Evolutionary conservation across 1,140 invertebrate genomes (phyloP), one percentile per base, ranked within the genome.

Genomic region (Calliopsis andreniformis): DNA sequence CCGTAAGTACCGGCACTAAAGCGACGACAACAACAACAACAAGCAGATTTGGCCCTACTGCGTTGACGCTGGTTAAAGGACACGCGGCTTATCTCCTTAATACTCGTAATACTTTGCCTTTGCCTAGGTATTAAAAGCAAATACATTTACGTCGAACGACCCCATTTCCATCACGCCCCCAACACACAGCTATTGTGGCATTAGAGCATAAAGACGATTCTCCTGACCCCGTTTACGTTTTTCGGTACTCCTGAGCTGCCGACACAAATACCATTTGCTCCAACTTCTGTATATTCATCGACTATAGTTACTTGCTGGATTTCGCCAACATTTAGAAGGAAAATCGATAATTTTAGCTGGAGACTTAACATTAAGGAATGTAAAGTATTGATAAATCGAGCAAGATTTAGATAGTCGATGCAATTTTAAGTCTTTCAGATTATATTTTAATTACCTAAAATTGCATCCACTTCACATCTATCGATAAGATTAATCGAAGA

Each of bases 61-160:
- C 61, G 14, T 64, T 47, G 49, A 70, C 79, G 76, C 79, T 78
- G 76, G 64, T 78, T 82, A 81, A 70, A 67, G 83, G 76, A 85
- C 77, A 86, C 80, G 63, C 80, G 68, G 85, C 82, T 90, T 83
- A 89, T 90, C 85, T 87, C 72, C 69, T 83, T 90, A 90, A 91
- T 88, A 58, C 89, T 81, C 30, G 75, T 90, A 91, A 91, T 89
- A 89, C 89, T 88, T 90, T 91, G 86, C 87, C 88, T 90, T 90
- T 82, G 62, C 71, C 73, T 64, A 79, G 80, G 85, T 86, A 90
- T 91, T 89, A 89, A 85, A 76, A 79, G 82, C 80, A 87, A 87
- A 89, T 89, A 83, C 87, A 88, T 86, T 91, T 90, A 90, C 82
- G 75, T 86, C 76, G 79, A 53, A 55, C 56, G 56, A 76, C 84